phyloP scores from a whole-genome alignment of 2,888 invertebrate genomes.

The Cryptus armator region DNA sequence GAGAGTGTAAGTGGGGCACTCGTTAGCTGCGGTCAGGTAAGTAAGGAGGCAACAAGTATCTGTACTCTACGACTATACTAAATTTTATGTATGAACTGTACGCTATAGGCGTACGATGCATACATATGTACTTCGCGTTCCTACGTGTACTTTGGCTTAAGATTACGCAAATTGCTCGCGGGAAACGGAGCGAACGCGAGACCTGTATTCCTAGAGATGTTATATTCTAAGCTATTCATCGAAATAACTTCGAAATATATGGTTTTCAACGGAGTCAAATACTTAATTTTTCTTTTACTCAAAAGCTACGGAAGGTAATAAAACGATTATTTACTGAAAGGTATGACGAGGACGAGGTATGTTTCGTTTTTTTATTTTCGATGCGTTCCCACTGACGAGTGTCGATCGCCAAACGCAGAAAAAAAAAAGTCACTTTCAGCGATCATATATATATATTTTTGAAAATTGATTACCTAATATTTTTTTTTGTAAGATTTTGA shows the following conservation, averaged over 20 bases:
- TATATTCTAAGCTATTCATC: neutral
- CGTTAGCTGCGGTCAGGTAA: constrained; percentile 43
- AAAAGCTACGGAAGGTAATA: no score
- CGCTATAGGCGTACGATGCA: neutral
- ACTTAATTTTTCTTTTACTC: no score
- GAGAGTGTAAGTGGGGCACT: constrained; percentile 41
- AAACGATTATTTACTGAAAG: no score
- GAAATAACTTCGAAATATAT: neutral
- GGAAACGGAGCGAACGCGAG: constrained; percentile 77
- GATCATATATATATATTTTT: no score
- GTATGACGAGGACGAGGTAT: no score
- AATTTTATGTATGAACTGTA: neutral
- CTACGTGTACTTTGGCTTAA: constrained; percentile 42
- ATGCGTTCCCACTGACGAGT: no score
- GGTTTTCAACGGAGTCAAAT: neutral
- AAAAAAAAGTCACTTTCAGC: no score
- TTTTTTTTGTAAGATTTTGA: no score
- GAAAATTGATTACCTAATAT: no score
- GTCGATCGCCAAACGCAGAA: no score
- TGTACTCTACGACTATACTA: neutral
- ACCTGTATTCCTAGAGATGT: neutral
- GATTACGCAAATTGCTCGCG: constrained; percentile 82
- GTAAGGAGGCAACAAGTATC: constrained; percentile 23
- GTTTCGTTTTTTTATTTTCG: no score
- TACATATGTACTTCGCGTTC: neutral